These are phyloP conservation scores for Melanotaenia duboulayi DNA, from an alignment of 2,113 vertebrate genomes.

Conservation along the genomic window DNA sequence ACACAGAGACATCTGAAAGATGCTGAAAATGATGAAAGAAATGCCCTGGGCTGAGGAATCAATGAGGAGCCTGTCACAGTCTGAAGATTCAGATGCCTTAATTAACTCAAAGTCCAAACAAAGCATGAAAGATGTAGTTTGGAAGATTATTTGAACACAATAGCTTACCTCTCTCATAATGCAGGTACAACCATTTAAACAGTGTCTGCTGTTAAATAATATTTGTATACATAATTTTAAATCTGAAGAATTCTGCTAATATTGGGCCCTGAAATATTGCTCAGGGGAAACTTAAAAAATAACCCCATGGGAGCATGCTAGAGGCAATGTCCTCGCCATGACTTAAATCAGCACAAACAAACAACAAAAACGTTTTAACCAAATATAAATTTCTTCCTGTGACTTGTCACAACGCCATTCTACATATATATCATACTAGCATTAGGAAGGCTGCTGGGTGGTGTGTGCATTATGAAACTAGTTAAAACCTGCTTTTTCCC, in stretches of 20 bases:
- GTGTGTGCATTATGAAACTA: constrained; percentile 19
- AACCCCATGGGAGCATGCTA: not conserved
- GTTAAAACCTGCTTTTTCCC: constrained; percentile 22
- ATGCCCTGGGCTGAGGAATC: not conserved
- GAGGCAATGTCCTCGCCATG: not conserved
- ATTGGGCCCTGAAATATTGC: not conserved
- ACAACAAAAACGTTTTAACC: not conserved
- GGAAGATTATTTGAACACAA: not conserved
- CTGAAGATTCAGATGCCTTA: constrained; percentile 5
- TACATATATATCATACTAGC: constrained; percentile 35
- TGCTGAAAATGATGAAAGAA: not conserved
- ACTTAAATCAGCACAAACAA: constrained; percentile 12
- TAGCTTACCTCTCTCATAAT: not conserved
- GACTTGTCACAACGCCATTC: not conserved
- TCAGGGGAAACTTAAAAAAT: constrained; percentile 11
- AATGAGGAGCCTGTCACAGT: not conserved
- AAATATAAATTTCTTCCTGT: not conserved
- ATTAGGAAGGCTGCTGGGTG: constrained; percentile 28
- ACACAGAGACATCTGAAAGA: constrained; percentile 11
- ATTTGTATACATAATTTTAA: not conserved
- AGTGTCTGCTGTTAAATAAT: not conserved
- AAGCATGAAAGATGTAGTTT: not conserved
- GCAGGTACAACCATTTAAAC: not conserved
- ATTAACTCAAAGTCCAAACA: not conserved
- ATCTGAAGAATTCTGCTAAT: too few species aligned